Conservation (phyloP, 30 jellyfish, hydroid and myxozoan species). For the Chrysaora quinquecirrha region DNA sequence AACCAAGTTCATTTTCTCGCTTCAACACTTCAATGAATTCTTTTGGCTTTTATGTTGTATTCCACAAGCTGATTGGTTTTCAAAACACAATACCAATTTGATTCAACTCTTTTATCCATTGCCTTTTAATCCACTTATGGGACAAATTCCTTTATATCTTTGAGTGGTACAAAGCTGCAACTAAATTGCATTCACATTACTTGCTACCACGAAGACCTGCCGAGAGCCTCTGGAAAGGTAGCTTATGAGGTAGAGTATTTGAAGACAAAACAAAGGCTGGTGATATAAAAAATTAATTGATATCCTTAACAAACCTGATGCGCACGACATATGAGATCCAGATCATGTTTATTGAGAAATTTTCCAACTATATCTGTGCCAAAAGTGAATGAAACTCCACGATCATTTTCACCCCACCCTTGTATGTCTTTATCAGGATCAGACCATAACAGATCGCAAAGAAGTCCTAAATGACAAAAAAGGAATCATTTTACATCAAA, state of each 20-base stretch:
- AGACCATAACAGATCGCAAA: slow-evolving; percentile 99
- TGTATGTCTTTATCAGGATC: slow-evolving; percentile 99
- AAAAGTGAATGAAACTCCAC: slow-evolving; percentile 99
- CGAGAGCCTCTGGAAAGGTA: no score
- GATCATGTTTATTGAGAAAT: slow-evolving; percentile 95
- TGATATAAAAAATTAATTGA: background rate
- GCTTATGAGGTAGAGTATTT: no score
- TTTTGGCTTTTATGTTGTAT: no score
- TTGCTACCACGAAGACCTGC: background rate
- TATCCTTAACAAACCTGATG: slow-evolving; percentile 76
- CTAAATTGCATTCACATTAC: no score
- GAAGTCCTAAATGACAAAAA: slow-evolving; percentile 65
- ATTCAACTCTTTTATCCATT: no score
- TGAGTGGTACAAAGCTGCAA: no score
- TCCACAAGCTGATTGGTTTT: no score
- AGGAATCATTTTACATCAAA: no score
- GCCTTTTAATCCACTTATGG: background rate
- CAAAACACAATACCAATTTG: no score
- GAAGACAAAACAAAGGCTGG: no score
- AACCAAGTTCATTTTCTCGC: no score
- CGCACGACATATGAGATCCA: slow-evolving; percentile 98
- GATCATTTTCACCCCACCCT: slow-evolving; percentile 99
- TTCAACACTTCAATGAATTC: no score
- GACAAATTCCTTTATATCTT: background rate
- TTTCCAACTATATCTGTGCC: slow-evolving; percentile 99